phyloP scores from a whole-genome alignment of 2,888 invertebrate species.

The Ectemnius cavifrons region DNA sequence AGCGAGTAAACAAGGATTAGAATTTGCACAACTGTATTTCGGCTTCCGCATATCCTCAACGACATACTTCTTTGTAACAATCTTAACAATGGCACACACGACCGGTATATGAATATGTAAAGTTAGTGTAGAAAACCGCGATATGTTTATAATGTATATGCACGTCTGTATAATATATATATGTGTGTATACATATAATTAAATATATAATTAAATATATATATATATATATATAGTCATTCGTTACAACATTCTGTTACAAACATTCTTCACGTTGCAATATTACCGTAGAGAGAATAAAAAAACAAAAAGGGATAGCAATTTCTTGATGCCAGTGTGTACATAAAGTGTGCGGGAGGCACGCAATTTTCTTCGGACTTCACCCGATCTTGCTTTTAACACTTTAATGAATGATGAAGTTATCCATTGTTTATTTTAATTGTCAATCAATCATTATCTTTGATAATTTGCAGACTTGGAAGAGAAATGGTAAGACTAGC shows the following conservation, averaged over 20 bases:
- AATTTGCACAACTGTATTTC: slow-evolving; percentile 26
- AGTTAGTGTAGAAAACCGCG: slow-evolving; percentile 39
- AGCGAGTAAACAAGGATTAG: slow-evolving; percentile 10
- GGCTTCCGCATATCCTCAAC: slow-evolving; percentile 10
- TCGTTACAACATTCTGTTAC: slow-evolving; percentile 67
- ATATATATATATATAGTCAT: slow-evolving; percentile 56
- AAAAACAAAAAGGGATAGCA: slow-evolving; percentile 65
- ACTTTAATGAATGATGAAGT: no score
- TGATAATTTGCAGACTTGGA: no score
- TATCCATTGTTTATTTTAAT: no score
- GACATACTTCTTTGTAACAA: slow-evolving; percentile 19
- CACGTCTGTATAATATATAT: background rate
- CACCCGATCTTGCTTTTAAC: slow-evolving; percentile 23
- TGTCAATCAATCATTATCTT: no score
- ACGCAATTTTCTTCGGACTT: slow-evolving; percentile 13
- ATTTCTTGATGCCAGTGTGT: slow-evolving; percentile 26
- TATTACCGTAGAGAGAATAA: slow-evolving; percentile 62
- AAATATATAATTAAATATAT: slow-evolving; percentile 12
- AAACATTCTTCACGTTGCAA: slow-evolving; percentile 65
- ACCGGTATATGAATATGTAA: slow-evolving; percentile 19
- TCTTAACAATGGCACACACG: slow-evolving; percentile 31
- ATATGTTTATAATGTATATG: slow-evolving; percentile 41
- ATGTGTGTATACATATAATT: background rate
- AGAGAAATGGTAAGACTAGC: no score
- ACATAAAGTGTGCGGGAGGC: slow-evolving; percentile 52